Base-by-base conservation (phyloP, 30 jellyfish, hydroid and myxozoan genomes). In the Cassiopea xamachana region DNA sequence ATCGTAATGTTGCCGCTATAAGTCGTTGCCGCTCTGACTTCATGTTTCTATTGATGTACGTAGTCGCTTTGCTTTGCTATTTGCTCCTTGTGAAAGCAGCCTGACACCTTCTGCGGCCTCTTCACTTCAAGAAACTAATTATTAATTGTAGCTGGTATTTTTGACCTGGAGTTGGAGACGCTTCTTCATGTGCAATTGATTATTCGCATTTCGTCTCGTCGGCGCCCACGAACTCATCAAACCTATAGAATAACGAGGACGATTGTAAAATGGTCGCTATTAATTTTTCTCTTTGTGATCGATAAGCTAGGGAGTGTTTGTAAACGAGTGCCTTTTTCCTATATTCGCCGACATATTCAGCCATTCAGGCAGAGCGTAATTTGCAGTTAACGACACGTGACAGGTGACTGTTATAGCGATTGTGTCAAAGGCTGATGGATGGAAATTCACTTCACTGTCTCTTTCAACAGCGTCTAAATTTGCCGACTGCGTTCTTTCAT, bases 191-290 rank as follows among this genome's bases (percentile, higher is more conserved):
- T 39, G 58, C 81, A 44, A 73, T 73, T 73, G 19, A 73, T 58
- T 2, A 7, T 73, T 73, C 58, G 58, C 61, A 5, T 17, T 73
- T 73, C 61, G 81, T 73, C 61, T 73, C 84, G 46, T 15, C 87
- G 75, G 87, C 87, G 87, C 75, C 75, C 71, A 19, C 60, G 73
- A 59, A 17, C 71, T 78, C 75, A 78, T 50, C 87, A 78, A 16
- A 50, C 50, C 50, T 50, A 15, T 1, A 48, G 51, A 50, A 48
- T 50, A 50, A 49, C 17, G 75, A 16, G 39, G 39, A 27, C 39
- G 58, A 48, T 59, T 5, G 50, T 43, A 43, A 51, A 78, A 60
- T 60, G 87, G 75, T 55, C 75, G 87, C 87, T 43, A 58, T 78
- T 78, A 27, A 1, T 7, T 7, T 78, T 51, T 45, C 27, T 50